These are phyloP conservation scores for Lasioglossum marginatum DNA, from an alignment of 2,888 invertebrate species.

Conservation along the genomic window DNA sequence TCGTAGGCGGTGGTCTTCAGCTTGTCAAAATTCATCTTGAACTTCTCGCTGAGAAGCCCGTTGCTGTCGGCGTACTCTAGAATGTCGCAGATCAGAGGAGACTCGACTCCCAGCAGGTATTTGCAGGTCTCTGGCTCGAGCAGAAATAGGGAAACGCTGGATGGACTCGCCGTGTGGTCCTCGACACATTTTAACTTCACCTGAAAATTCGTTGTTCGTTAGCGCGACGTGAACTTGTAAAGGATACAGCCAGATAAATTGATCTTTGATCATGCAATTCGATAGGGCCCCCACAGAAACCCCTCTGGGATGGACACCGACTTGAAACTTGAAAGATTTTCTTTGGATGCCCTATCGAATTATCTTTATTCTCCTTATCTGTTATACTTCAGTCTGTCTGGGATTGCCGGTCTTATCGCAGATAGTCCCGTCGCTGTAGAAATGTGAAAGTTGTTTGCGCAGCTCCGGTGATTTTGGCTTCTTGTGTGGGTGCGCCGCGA, in stretches of 20 bases:
- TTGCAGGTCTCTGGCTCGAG: constrained; percentile 97
- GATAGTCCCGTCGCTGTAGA: constrained; percentile 93
- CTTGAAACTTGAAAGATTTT: not conserved
- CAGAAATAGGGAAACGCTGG: constrained; percentile 94
- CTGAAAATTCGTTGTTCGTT: constrained; percentile 71
- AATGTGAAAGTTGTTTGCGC: constrained; percentile 92
- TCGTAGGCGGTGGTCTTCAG: constrained; percentile 70
- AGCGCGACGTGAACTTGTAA: not conserved
- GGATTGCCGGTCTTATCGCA: constrained; percentile 94
- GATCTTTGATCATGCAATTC: not conserved
- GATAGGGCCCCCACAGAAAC: not conserved
- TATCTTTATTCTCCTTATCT: not conserved
- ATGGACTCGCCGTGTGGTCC: constrained; percentile 88
- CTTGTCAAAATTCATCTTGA: constrained; percentile 74
- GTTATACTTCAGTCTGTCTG: constrained; percentile 91
- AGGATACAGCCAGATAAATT: not conserved
- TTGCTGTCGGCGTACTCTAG: constrained; percentile 91
- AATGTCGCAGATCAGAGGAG: constrained; percentile 95
- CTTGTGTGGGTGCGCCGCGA: constrained; percentile 92
- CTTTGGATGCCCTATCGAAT: not conserved
- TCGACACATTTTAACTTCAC: constrained; percentile 92
- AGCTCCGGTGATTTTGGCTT: constrained; percentile 88
- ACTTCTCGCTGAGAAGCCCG: constrained; percentile 87
- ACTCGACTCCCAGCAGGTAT: constrained; percentile 97
- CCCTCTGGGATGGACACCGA: not conserved